phyloP scores from a whole-genome alignment of 2,888 invertebrate genomes.

The Salpingus planirostris region DNA sequence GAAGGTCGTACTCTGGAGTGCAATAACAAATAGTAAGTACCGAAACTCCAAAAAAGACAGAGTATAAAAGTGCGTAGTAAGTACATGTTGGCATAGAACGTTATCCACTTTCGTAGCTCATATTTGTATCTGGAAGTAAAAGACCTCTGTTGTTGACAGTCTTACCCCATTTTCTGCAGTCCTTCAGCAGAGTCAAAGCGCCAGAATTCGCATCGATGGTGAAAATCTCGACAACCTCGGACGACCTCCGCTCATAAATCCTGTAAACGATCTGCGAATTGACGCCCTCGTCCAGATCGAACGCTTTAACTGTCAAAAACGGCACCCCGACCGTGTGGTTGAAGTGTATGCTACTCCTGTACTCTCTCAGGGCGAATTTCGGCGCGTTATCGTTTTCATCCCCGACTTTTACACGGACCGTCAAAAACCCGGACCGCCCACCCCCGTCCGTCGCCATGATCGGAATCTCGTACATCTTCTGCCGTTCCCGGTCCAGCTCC shows the following conservation, averaged over 20 bases:
- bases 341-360: constrained; percentile 62
- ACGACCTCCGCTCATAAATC: constrained; percentile 61
- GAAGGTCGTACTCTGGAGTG: background rate
- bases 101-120: too few relatives aligned
- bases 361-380: constrained; percentile 63
- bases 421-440: constrained; percentile 64
- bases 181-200: constrained; percentile 57
- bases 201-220: constrained; percentile 68
- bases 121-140: too few relatives aligned
- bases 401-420: constrained; percentile 67
- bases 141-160: too few relatives aligned
- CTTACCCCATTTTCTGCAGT: constrained; percentile 47
- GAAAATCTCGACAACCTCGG: constrained; percentile 59
- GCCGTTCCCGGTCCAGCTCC: constrained; percentile 65
- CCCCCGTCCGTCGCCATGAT: constrained; percentile 78
- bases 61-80: constrained; percentile 47
- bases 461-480: constrained; percentile 63
- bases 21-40: background rate
- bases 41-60: constrained; percentile 39
- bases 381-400: constrained; percentile 84
- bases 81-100: too few relatives aligned
- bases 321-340: constrained; percentile 49
- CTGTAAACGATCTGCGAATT: constrained; percentile 66
- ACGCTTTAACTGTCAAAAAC: constrained; percentile 58
- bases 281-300: constrained; percentile 69